Percentiles rank a stretch among this genome's conserved stretches.
These are phyloP conservation scores for Haemorhous mexicanus DNA, from an alignment of 2,113 vertebrate genomes.

Conservation along the genomic window DNA sequence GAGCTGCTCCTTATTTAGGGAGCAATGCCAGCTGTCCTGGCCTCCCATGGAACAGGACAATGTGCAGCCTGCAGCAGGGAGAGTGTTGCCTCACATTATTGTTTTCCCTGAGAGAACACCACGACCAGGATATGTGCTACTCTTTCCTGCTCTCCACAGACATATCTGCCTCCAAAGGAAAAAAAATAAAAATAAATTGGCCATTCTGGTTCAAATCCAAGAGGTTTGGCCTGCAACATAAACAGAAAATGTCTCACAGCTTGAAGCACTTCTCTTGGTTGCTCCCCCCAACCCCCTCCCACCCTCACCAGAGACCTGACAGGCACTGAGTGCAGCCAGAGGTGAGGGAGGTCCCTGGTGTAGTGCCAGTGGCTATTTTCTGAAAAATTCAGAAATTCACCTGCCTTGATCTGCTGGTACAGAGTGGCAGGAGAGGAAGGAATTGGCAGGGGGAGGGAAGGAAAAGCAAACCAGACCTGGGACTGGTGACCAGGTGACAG, in stretches of 20 bases:
- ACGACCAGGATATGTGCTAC: not conserved
- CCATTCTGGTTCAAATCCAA: conserved; percentile 24
- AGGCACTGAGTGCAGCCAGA: conserved; percentile 47
- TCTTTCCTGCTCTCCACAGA: not conserved
- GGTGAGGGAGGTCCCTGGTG: conserved; percentile 12
- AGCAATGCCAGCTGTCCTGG: not conserved
- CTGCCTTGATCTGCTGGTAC: not conserved
- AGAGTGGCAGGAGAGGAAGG: not conserved
- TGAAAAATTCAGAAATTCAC: not conserved
- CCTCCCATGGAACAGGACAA: not conserved
- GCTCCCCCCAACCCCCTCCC: not conserved
- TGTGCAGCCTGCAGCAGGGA: not conserved
- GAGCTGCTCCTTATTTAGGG: not conserved
- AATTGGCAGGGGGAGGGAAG: not conserved
- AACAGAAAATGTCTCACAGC: conserved; percentile 44
- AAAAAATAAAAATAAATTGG: not conserved
- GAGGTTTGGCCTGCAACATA: not conserved
- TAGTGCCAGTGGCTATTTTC: not conserved
- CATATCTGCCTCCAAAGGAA: not conserved
- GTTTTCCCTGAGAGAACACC: not conserved
- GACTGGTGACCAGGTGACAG: fast-evolving
- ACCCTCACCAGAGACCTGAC: not conserved
- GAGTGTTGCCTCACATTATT: not conserved
- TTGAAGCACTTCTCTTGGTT: conserved; percentile 53
- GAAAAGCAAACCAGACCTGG: not conserved